phyloP scores from a whole-genome alignment of 2,888 invertebrate genomes.

The Perdita meconis region DNA sequence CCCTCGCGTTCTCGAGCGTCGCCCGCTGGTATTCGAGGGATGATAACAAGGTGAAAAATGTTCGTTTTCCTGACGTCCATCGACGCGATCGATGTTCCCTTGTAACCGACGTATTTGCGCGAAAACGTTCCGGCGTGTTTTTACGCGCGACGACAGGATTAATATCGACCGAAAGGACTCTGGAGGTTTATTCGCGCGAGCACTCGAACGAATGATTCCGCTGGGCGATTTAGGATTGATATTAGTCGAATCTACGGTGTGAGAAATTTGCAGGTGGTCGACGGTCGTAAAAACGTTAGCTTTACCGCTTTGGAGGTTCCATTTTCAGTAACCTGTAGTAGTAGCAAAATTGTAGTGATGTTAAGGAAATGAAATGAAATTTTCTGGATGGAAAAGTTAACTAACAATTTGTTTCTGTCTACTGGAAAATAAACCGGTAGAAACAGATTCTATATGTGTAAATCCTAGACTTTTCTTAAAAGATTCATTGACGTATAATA shows the following conservation, averaged over 20 bases:
- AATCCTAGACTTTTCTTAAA: no score
- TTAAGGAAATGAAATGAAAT: no score
- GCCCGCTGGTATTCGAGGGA: background rate
- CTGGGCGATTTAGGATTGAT: background rate
- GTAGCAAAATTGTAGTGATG: no score
- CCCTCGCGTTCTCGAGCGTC: background rate
- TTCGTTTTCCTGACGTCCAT: conserved; percentile 13
- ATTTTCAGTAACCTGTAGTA: no score
- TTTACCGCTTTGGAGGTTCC: no score
- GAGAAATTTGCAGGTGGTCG: background rate
- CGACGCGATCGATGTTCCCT: conserved; percentile 11
- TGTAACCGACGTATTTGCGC: background rate
- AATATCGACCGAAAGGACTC: background rate
- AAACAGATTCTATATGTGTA: no score
- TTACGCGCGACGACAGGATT: background rate
- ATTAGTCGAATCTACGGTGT: background rate
- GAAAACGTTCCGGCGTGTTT: background rate
- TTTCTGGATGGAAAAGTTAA: no score
- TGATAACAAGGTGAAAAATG: conserved; percentile 21
- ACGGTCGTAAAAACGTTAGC: no score
- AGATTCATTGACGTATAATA: no score
- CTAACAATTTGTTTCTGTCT: no score
- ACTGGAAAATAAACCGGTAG: no score
- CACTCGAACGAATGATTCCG: background rate
- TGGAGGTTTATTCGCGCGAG: background rate